These are phyloP conservation scores for Microctonus brassicae DNA, from an alignment of 2,888 invertebrate genomes.

Conservation along the genomic window DNA sequence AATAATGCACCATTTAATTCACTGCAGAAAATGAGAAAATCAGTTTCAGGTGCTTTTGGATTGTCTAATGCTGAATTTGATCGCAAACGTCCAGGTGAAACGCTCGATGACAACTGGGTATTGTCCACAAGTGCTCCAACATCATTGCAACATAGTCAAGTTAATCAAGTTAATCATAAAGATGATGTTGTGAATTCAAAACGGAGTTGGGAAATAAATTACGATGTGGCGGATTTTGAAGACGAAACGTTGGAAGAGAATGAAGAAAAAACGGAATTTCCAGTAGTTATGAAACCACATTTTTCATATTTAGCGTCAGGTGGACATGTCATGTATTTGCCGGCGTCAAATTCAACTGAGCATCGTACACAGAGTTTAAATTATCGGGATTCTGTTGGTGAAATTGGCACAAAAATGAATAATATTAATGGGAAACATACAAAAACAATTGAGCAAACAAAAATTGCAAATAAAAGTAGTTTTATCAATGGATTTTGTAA, in stretches of 20 bases:
- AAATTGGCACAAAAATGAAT: constrained; percentile 32
- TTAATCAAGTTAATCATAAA: constrained; percentile 47
- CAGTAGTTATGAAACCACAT: constrained; percentile 63
- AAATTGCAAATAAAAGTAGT: constrained; percentile 31
- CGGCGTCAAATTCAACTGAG: constrained; percentile 67
- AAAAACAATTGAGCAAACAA: constrained; percentile 41
- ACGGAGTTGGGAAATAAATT: constrained; percentile 46
- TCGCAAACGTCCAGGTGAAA: constrained; percentile 64
- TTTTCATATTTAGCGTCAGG: constrained; percentile 76
- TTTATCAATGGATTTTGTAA: constrained; percentile 41
- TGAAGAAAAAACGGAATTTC: constrained; percentile 53
- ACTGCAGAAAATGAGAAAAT: constrained; percentile 79
- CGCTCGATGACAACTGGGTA: constrained; percentile 82
- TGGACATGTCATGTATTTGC: constrained; percentile 86
- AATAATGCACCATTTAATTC: constrained; percentile 73
- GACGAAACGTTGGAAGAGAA: constrained; percentile 44
- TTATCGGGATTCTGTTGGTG: constrained; percentile 40
- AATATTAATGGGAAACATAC: constrained; percentile 46
- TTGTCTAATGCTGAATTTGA: constrained; percentile 72
- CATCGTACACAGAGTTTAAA: constrained; percentile 52
- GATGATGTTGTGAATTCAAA: constrained; percentile 28
- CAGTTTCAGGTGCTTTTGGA: constrained; percentile 76
- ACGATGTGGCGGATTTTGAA: constrained; percentile 26
- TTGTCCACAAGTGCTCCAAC: constrained; percentile 85
- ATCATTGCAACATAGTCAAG: constrained; percentile 77